phyloP scores from a whole-genome alignment of 2,888 invertebrate species.

The Panzeria rudis region DNA sequence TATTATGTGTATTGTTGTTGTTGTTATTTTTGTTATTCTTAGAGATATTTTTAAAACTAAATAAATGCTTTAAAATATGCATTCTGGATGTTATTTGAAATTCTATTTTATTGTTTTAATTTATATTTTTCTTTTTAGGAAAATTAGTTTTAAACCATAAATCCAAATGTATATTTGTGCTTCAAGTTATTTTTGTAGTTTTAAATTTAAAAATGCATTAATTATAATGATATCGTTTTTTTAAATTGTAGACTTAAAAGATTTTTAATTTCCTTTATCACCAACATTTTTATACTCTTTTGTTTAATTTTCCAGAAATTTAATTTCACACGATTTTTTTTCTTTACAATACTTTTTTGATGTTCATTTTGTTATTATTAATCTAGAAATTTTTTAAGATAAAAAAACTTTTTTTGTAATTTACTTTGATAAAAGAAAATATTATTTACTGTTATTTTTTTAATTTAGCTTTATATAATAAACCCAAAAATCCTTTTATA shows the following conservation, averaged over 20 bases:
- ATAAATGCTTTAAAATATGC: conserved; percentile 64
- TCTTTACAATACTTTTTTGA: background rate
- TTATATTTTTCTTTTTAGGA: background rate
- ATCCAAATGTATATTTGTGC: conserved; percentile 41
- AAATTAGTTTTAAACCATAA: conserved; percentile 44
- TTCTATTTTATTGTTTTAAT: conserved; percentile 5
- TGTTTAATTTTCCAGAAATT: background rate
- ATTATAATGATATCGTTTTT: conserved; percentile 25
- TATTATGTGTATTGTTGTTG: conserved; percentile 54
- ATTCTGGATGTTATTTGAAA: conserved; percentile 49
- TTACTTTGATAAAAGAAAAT: no score
- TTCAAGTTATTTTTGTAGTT: conserved; percentile 30
- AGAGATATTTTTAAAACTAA: conserved; percentile 66
- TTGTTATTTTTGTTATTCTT: conserved; percentile 55
- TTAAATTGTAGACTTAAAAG: conserved; percentile 39
- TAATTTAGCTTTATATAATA: background rate
- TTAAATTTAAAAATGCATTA: conserved; percentile 34
- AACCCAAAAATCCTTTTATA: conserved; percentile 11
- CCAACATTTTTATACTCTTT: conserved; percentile 50
- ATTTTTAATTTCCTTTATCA: conserved; percentile 33
- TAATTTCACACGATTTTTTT: conserved; percentile 3
- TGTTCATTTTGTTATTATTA: background rate
- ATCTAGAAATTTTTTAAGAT: background rate
- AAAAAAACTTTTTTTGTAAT: no score
- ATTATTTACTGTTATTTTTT: background rate